Evolutionary conservation across 2,888 invertebrate species (phyloP).

Genomic region (Parapristionchus giblindavisi): DNA sequence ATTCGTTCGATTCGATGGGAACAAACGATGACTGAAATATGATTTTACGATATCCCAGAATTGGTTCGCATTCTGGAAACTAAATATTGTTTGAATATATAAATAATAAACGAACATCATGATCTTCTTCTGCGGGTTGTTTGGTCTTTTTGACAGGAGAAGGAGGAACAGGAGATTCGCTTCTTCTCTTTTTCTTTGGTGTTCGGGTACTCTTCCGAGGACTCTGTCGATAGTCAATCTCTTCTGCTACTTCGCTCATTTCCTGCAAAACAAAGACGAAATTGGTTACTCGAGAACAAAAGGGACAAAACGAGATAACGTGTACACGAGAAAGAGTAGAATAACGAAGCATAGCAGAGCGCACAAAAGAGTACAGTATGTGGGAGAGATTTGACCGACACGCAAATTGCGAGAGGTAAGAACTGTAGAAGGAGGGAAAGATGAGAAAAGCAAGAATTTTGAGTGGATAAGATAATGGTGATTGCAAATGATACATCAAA

Average conservation of each 20-base stretch:
- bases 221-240: slow-evolving; percentile 22
- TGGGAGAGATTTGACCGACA: neutral
- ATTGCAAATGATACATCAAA: too few species aligned
- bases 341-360: neutral
- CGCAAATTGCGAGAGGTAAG: neutral
- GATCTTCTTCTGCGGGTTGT: neutral
- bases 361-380: neutral
- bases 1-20: too few species aligned
- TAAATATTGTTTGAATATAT: neutral
- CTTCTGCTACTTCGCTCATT: slow-evolving; percentile 9
- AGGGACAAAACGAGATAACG: neutral
- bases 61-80: too few species aligned
- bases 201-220: slow-evolving; percentile 34
- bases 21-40: too few species aligned
- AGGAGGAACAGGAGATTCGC: slow-evolving; percentile 18
- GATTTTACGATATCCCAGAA: too few species aligned
- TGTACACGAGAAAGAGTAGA: neutral
- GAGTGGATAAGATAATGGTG: too few species aligned
- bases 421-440: neutral
- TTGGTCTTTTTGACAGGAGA: neutral
- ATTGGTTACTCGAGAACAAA: too few species aligned
- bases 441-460: too few species aligned
- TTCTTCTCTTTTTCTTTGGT: slow-evolving; percentile 34
- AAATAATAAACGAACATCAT: neutral
- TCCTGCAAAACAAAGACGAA: too few species aligned